Conservation (phyloP, 2,888 invertebrate genomes). For the Platycnemis pennipes region DNA sequence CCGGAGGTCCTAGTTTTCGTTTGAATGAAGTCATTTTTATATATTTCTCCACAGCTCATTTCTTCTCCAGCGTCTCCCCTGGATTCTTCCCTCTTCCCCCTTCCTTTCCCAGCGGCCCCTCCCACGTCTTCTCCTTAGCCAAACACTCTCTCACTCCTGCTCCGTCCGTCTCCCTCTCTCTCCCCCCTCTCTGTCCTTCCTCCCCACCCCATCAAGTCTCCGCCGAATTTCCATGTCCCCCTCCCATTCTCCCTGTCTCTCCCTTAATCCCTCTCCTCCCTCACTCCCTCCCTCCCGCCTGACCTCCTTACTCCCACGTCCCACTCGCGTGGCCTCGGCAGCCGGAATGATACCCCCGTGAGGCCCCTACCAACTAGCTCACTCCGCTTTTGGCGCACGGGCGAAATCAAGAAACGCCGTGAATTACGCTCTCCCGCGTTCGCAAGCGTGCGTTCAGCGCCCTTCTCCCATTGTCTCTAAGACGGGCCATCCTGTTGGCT, state of each 20-base stretch:
- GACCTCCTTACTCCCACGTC: constrained; percentile 65
- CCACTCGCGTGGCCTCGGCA: constrained; percentile 47
- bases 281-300: neutral
- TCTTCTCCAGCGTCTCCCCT: neutral
- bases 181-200: neutral
- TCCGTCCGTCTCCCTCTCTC: neutral
- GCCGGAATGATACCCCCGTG: constrained; percentile 53
- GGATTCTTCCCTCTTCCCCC: neutral
- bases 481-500: neutral
- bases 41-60: constrained; percentile 13
- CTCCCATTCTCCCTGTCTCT: too few relatives aligned
- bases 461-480: neutral
- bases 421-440: constrained; percentile 46
- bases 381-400: constrained; percentile 24
- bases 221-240: neutral
- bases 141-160: neutral
- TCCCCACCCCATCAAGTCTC: too few relatives aligned
- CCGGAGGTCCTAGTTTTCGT: neutral
- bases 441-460: neutral
- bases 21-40: constrained; percentile 26
- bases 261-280: neutral
- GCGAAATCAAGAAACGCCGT: constrained; percentile 7
- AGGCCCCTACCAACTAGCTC: constrained; percentile 51
- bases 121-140: constrained; percentile 13
- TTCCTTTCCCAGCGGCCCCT: neutral